Percentiles rank a stretch among this genome's conserved stretches.
Conservation (phyloP, 2,113 vertebrate species). For the Lepus europaeus region DNA sequence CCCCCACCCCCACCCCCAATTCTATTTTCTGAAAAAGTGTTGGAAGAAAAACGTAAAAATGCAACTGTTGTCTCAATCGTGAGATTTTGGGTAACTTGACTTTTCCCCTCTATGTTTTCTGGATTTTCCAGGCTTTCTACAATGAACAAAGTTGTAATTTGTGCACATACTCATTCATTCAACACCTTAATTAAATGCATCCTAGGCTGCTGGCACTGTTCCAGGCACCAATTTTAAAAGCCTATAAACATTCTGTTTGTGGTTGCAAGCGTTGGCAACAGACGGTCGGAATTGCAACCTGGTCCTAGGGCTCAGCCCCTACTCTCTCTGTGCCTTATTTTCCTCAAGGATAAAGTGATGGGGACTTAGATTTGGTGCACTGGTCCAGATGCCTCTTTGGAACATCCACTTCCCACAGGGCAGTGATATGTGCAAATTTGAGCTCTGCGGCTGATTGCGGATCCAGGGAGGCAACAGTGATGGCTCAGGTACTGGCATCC, state of each 20-base stretch:
- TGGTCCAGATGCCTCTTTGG: no score
- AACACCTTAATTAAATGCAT: background rate
- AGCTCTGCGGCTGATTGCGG: no score
- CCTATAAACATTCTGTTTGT: background rate
- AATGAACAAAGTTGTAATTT: background rate
- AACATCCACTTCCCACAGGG: no score
- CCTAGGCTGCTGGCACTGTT: background rate
- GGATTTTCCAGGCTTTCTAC: conserved; percentile 23
- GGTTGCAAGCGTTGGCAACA: background rate
- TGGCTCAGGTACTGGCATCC: no score
- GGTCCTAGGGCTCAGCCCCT: background rate
- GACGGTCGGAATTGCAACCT: background rate
- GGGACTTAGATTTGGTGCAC: no score
- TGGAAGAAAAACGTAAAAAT: conserved; percentile 33
- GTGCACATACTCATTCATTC: background rate
- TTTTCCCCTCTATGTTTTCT: conserved; percentile 30
- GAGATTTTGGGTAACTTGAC: background rate
- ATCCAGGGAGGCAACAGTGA: no score
- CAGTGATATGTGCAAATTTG: no score
- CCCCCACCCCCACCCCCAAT: background rate
- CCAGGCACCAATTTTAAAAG: background rate
- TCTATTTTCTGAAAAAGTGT: conserved; percentile 35
- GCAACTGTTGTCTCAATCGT: background rate
- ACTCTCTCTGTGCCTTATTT: background rate
- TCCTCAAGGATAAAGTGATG: conserved; percentile 21